phyloP scores from a whole-genome alignment of 2,797 vertebrate genomes.

The Hozukius guyotensis region DNA sequence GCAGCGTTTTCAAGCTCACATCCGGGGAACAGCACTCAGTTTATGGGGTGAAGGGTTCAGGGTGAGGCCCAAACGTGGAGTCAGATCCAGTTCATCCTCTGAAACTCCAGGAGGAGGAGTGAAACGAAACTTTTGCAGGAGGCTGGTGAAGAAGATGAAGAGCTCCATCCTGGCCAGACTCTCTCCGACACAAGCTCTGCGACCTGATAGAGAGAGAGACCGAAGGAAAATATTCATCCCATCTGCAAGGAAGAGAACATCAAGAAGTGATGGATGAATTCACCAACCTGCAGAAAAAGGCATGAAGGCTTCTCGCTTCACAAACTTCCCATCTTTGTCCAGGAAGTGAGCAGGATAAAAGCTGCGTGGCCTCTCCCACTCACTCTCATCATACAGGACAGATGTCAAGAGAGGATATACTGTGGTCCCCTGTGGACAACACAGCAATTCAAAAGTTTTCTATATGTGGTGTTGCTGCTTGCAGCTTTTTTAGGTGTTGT shows the following conservation, averaged over 20 bases:
- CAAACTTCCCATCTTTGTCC: conserved; percentile 67
- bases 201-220: not conserved
- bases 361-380: conserved; percentile 69
- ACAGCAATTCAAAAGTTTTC: fast-evolving
- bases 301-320: conserved; percentile 76
- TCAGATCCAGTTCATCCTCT: conserved; percentile 27
- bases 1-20: not conserved
- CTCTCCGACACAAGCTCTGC: conserved; percentile 6
- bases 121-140: conserved; percentile 11
- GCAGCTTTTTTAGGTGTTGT: not conserved
- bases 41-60: conserved; percentile 1
- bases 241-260: not conserved
- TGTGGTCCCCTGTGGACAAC: conserved; percentile 63
- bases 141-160: conserved; percentile 11
- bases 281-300: conserved; percentile 79
- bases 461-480: too few relatives aligned
- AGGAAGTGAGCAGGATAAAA: conserved; percentile 78
- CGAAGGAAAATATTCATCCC: not conserved
- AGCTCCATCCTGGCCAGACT: conserved; percentile 25
- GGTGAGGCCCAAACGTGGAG: not conserved
- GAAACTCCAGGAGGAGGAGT: conserved; percentile 7
- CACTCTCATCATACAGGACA: conserved; percentile 64
- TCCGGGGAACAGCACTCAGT: not conserved
- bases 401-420: conserved; percentile 67
- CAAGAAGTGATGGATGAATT: fast-evolving